Evolutionary conservation across 2,888 invertebrate genomes (phyloP).

Genomic region (Parochlus steinenii): DNA sequence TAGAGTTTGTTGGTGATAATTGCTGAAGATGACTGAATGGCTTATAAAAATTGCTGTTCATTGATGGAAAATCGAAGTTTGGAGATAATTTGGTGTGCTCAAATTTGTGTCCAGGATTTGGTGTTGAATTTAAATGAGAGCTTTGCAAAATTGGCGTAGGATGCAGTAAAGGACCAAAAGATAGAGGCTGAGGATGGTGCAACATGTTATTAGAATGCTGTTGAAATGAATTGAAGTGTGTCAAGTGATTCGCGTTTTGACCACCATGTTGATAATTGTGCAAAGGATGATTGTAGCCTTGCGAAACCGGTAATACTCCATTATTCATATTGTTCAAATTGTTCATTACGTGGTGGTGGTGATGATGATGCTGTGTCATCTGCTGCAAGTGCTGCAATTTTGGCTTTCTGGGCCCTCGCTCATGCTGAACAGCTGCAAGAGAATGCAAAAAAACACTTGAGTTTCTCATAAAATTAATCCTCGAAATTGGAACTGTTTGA

Average conservation of each 20-base stretch:
- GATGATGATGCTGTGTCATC: constrained; percentile 22
- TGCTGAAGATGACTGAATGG: constrained; percentile 8
- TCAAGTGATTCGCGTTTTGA: constrained; percentile 1
- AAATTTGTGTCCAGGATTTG: constrained; percentile 26
- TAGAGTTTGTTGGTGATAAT: constrained; percentile 11
- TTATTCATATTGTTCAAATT: constrained; percentile 18
- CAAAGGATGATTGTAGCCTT: constrained; percentile 5
- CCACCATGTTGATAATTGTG: constrained; percentile 17
- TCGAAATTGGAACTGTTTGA: too few relatives aligned
- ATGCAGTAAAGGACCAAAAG: constrained; percentile 25
- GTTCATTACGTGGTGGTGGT: constrained; percentile 23
- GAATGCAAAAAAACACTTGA: constrained; percentile 10
- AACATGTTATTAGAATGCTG: constrained; percentile 16
- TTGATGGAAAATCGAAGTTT: constrained; percentile 10
- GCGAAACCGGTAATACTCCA: constrained; percentile 12
- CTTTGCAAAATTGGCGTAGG: constrained; percentile 20
- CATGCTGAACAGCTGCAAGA: constrained; percentile 84
- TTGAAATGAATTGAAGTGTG: constrained; percentile 10
- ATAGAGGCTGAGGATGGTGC: constrained; percentile 19
- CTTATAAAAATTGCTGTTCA: constrained; percentile 12
- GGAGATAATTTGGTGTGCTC: constrained; percentile 4
- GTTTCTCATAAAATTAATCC: background rate
- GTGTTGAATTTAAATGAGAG: too few relatives aligned
- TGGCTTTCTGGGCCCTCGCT: constrained; percentile 87
- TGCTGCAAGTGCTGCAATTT: constrained; percentile 64